phyloP scores from a whole-genome alignment of 2,888 invertebrate species.

The Rosalia funebris region DNA sequence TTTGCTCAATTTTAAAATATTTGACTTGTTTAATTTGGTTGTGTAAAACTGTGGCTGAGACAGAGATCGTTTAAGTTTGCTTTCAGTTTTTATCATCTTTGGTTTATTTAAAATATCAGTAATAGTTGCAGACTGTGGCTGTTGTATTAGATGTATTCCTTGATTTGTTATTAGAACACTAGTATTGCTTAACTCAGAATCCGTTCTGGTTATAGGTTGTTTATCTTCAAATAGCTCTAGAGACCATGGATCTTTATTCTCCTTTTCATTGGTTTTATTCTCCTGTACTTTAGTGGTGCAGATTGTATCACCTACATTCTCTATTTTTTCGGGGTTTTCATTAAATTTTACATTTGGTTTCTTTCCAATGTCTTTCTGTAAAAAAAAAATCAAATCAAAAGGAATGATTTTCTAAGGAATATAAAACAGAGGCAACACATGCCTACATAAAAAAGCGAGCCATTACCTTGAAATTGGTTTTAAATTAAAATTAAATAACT shows the following conservation, averaged over 20 bases:
- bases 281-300: background rate
- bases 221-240: conserved; percentile 58
- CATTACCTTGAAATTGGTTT: background rate
- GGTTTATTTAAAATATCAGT: conserved; percentile 37
- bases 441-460: background rate
- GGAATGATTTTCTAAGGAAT: background rate
- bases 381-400: background rate
- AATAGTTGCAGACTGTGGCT: conserved; percentile 25
- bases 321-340: conserved; percentile 22
- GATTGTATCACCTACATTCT: conserved; percentile 19
- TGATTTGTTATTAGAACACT: conserved; percentile 56
- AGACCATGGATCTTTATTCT: conserved; percentile 58
- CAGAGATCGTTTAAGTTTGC: conserved; percentile 56
- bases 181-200: conserved; percentile 44
- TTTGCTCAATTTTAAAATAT: conserved; percentile 40
- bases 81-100: conserved; percentile 31
- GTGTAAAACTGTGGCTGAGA: conserved; percentile 56
- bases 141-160: conserved; percentile 55
- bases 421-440: too few relatives aligned
- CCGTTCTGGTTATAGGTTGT: conserved; percentile 35
- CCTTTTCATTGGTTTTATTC: conserved; percentile 15
- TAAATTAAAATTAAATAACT: too few relatives aligned
- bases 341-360: background rate
- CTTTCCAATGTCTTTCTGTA: conserved; percentile 1
- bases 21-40: conserved; percentile 32